These are phyloP conservation scores for Papilio polyxenes DNA, from an alignment of 1,140 invertebrate species.

Conservation along the genomic window DNA sequence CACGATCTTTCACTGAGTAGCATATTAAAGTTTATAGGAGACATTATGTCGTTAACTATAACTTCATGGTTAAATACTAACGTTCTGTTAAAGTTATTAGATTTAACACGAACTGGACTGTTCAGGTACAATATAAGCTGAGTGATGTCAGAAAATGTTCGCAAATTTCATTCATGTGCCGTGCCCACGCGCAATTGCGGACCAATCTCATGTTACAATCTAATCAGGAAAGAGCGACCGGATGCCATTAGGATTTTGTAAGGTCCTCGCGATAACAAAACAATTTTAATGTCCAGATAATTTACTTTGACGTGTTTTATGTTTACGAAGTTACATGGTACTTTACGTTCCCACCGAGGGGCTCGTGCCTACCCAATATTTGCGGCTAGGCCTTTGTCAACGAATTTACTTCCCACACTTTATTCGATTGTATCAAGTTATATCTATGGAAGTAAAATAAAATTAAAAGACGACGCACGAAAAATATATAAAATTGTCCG, in stretches of 20 bases:
- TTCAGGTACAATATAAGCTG: conserved; percentile 48
- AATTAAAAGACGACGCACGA: too few species aligned
- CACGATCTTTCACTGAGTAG: too few species aligned
- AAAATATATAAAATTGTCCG: background rate
- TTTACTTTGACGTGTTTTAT: background rate
- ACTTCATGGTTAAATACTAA: background rate
- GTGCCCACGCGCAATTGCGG: conserved; percentile 70
- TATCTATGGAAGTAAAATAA: too few species aligned
- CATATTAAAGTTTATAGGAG: too few species aligned
- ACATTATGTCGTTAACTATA: background rate
- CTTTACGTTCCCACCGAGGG: background rate
- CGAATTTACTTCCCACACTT: background rate
- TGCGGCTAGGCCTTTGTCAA: background rate
- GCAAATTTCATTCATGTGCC: conserved; percentile 70
- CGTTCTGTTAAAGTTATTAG: conserved; percentile 21
- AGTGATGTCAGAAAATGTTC: conserved; percentile 51
- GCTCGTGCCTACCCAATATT: background rate
- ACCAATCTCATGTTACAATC: conserved; percentile 58
- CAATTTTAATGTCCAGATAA: conserved; percentile 29
- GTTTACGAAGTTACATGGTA: background rate
- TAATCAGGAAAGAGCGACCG: conserved; percentile 66
- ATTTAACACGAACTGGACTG: conserved; percentile 49
- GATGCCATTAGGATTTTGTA: conserved; percentile 52
- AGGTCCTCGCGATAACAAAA: background rate
- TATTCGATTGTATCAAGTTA: too few species aligned